These are phyloP conservation scores for Ormyrus labotus DNA, from an alignment of 2,888 invertebrate species.

Conservation along the genomic window DNA sequence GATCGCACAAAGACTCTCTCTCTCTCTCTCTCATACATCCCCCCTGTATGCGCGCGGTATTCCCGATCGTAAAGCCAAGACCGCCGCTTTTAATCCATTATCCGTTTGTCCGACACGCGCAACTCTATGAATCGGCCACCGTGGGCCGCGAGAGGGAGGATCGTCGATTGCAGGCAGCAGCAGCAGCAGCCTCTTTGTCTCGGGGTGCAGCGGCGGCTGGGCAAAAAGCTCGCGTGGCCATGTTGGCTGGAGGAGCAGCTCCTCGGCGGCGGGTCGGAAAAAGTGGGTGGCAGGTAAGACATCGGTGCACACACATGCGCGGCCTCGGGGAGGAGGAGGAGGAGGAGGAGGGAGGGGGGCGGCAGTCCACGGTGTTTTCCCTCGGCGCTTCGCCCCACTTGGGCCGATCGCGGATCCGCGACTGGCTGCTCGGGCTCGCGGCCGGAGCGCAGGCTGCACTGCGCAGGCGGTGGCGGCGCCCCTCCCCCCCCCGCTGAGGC, in stretches of 20 bases:
- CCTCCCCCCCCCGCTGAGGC: neutral
- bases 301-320: neutral
- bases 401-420: slow-evolving; percentile 38
- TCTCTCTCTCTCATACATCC: slow-evolving; percentile 2
- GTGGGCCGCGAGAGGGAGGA: too few species aligned
- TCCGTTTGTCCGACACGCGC: slow-evolving; percentile 38
- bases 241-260: slow-evolving; percentile 60
- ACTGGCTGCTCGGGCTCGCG: slow-evolving; percentile 2
- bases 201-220: neutral
- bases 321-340: neutral
- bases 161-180: too few species aligned
- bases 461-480: slow-evolving; percentile 66
- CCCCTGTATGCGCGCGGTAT: neutral
- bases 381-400: slow-evolving; percentile 54
- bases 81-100: slow-evolving; percentile 19
- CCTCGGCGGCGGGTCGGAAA: neutral
- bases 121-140: neutral
- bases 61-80: neutral
- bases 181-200: too few species aligned
- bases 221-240: slow-evolving; percentile 58
- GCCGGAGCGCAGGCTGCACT: slow-evolving; percentile 71
- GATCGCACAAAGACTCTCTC: neutral
- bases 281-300: slow-evolving; percentile 18
- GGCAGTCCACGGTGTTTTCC: slow-evolving; percentile 51
- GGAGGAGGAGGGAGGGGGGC: neutral